Base-by-base conservation (phyloP, 1,140 invertebrate species). In the Calephelis nemesis region DNA sequence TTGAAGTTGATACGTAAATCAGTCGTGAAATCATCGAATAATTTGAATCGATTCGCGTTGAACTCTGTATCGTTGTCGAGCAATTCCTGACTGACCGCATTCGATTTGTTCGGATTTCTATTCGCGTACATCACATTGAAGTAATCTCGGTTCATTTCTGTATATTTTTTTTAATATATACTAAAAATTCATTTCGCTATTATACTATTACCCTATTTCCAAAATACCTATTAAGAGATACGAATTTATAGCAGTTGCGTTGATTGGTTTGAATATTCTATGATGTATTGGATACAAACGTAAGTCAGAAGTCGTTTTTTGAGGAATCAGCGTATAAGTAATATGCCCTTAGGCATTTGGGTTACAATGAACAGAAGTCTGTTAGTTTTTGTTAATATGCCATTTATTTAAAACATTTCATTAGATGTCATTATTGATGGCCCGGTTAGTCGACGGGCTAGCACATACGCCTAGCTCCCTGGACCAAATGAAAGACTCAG, bases 21-120 rank as follows among this genome's bases (percentile, higher is more conserved):
- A 12, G 85, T 84, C 1, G 84, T 82, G 76, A 91, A 90, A 72
- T 90, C 89, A 65, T 91, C 89, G 82, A 79, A 91, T 19, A 91
- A 72, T 74, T 87, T 90, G 78, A 87, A 91, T 73, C 86, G 83
- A 74, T 91, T 91, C 48, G 89, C 87, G 71, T 91, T 91, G 78
- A 89, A 87, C 67, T 90, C 89, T 1, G 87, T 86, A 30, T 87
- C 89, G 76, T 91, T 91, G 71, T 91, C 89, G 66, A 91, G 77
- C 0, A 82, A 69, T 48, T 85, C 82, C 68, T 73, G 78, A 62
- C 74, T 80, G 66, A 76, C 62, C 47, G 74, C 64, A 48, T 68
- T 77, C 15, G 78, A 72, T 39, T 76, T 71, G 9, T 83, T 81
- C 8, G 78, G 63, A 60, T 79, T 77, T 64, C 78, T 74, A 71